Evolutionary conservation across 1,140 invertebrate species (phyloP).

Genomic region (Drosophila pachea): DNA sequence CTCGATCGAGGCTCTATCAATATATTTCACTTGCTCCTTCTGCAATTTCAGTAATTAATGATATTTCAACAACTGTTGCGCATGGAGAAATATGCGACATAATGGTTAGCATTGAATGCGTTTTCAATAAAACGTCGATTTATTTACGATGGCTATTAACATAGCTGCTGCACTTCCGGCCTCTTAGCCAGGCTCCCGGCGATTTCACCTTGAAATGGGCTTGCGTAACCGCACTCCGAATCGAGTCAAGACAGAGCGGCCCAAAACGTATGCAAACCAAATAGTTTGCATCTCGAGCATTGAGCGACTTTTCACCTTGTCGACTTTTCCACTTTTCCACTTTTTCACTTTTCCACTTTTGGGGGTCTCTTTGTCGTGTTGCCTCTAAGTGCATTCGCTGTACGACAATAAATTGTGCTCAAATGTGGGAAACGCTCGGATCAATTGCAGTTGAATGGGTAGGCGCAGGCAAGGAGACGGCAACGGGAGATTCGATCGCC

Average conservation of each 20-base stretch:
- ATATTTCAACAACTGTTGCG: background rate
- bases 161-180: slow-evolving; percentile 44
- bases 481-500: slow-evolving; percentile 19
- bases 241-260: slow-evolving; percentile 16
- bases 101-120: slow-evolving; percentile 45
- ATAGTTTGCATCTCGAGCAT: slow-evolving; percentile 29
- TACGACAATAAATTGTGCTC: slow-evolving; percentile 49
- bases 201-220: slow-evolving; percentile 69
- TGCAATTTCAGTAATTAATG: slow-evolving; percentile 1
- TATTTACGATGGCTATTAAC: slow-evolving; percentile 14
- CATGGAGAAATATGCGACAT: slow-evolving; percentile 18
- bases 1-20: background rate
- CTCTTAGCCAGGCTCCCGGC: slow-evolving; percentile 33
- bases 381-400: slow-evolving; percentile 45
- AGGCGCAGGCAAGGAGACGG: slow-evolving; percentile 15
- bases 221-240: slow-evolving; percentile 47
- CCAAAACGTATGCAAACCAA: slow-evolving; percentile 48
- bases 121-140: slow-evolving; percentile 46
- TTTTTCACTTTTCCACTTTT: no score
- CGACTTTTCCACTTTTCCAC: slow-evolving; percentile 4
- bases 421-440: slow-evolving; percentile 53
- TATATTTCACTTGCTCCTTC: no score
- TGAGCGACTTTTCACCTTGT: slow-evolving; percentile 39
- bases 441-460: slow-evolving; percentile 26
- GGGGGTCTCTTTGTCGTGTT: background rate